phyloP scores from a whole-genome alignment of 2,113 vertebrate species.

The Calypte anna region DNA sequence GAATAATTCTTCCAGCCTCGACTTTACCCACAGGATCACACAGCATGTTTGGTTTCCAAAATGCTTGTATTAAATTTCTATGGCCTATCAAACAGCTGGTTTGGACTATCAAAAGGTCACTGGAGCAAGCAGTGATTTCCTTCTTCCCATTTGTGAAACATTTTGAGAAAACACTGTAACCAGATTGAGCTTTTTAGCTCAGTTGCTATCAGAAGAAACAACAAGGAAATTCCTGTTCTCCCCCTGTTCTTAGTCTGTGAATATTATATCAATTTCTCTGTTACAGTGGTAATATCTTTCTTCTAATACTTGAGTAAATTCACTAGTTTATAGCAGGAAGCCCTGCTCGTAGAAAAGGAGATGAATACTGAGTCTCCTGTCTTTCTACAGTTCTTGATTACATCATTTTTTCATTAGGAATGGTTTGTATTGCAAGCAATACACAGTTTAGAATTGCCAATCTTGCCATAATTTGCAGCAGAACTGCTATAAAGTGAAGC shows the following conservation, averaged over 20 bases:
- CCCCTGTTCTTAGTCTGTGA: neutral
- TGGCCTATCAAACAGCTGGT: neutral
- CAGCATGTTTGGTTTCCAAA: neutral
- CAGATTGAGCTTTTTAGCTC: neutral
- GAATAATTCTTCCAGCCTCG: neutral
- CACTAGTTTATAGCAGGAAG: neutral
- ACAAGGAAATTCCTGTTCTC: neutral
- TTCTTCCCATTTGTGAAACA: neutral
- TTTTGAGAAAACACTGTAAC: neutral
- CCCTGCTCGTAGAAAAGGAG: neutral
- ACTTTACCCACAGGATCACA: neutral
- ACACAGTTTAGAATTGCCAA: neutral
- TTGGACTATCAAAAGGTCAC: neutral
- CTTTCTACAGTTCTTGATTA: neutral
- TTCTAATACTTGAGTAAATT: neutral
- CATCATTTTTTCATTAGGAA: neutral
- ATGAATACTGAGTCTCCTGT: neutral
- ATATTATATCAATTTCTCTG: neutral
- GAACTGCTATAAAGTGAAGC: neutral
- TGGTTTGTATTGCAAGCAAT: neutral
- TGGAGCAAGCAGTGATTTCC: neutral
- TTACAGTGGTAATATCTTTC: neutral
- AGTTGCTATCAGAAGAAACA: neutral
- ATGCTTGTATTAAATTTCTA: neutral
- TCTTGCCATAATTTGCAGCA: neutral